Conservation (phyloP, 1,140 invertebrate genomes). For the Orius insidiosus region DNA sequence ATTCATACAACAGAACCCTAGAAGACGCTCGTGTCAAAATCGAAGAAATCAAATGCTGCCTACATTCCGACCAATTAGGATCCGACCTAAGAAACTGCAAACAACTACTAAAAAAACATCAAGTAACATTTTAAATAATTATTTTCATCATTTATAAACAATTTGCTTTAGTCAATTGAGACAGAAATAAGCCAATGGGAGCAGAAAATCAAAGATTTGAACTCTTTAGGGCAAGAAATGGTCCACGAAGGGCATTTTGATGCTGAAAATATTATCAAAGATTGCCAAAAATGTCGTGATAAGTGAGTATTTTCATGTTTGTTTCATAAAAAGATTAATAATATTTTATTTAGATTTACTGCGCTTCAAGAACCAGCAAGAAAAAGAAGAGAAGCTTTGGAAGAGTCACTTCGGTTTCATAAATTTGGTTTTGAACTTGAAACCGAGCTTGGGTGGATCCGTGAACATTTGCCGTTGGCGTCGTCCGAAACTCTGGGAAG, state of each 20-base stretch:
- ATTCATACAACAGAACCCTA: constrained; percentile 54
- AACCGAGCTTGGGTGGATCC: constrained; percentile 88
- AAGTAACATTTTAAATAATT: constrained; percentile 25
- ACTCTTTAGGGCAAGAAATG: constrained; percentile 69
- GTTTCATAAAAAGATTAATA: neutral
- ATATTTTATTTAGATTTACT: constrained; percentile 29
- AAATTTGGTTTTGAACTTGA: constrained; percentile 91
- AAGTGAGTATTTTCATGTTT: constrained; percentile 27
- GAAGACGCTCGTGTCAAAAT: constrained; percentile 67
- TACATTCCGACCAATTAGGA: constrained; percentile 67
- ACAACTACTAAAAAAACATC: constrained; percentile 71
- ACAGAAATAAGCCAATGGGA: constrained; percentile 63
- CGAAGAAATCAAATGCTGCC: constrained; percentile 51
- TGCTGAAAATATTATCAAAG: constrained; percentile 62
- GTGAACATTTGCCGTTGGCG: constrained; percentile 68
- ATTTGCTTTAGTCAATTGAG: constrained; percentile 41
- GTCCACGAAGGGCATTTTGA: constrained; percentile 88
- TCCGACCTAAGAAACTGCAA: constrained; percentile 75
- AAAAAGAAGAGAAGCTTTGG: constrained; percentile 54
- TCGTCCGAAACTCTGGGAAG: constrained; percentile 54
- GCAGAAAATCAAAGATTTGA: constrained; percentile 54
- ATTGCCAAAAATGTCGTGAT: constrained; percentile 55
- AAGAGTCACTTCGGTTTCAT: constrained; percentile 72
- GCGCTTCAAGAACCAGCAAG: constrained; percentile 42
- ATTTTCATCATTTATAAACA: neutral